These are phyloP conservation scores for Motacilla alba DNA, from an alignment of 2,113 vertebrate species.

Conservation along the genomic window DNA sequence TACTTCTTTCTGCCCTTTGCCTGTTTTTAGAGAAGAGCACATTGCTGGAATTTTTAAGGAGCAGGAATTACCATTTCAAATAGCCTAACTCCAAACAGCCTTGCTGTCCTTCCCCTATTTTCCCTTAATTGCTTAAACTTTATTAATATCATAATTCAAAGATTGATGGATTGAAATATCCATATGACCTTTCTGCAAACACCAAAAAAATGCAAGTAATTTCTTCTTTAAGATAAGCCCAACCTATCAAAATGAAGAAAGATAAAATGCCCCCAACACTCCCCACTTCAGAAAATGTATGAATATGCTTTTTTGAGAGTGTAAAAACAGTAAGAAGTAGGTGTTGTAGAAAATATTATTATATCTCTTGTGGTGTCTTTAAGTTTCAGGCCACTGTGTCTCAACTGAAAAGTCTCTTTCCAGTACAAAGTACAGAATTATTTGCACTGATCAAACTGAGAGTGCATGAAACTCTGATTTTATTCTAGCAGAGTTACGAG, in stretches of 20 bases:
- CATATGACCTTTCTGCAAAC: neutral
- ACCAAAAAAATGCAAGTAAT: neutral
- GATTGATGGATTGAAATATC: neutral
- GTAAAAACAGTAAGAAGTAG: neutral
- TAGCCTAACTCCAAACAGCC: neutral
- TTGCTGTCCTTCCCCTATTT: neutral
- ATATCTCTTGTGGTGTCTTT: neutral
- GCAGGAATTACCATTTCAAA: neutral
- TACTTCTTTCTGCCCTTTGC: neutral
- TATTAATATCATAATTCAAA: neutral
- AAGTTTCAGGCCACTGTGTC: neutral
- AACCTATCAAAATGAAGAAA: neutral
- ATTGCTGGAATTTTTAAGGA: neutral
- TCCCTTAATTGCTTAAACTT: neutral
- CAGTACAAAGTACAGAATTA: slow-evolving; percentile 3
- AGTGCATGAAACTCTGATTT: slow-evolving; percentile 27
- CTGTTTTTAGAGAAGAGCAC: neutral
- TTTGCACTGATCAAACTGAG: slow-evolving; percentile 36
- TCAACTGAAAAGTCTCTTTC: neutral
- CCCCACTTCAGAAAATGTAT: neutral
- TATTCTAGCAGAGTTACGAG: neutral
- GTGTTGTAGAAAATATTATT: neutral
- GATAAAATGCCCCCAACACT: neutral
- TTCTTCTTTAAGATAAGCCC: neutral
- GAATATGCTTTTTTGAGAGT: neutral